phyloP scores from a whole-genome alignment of 2,888 invertebrate species.

The Lasius platythorax region DNA sequence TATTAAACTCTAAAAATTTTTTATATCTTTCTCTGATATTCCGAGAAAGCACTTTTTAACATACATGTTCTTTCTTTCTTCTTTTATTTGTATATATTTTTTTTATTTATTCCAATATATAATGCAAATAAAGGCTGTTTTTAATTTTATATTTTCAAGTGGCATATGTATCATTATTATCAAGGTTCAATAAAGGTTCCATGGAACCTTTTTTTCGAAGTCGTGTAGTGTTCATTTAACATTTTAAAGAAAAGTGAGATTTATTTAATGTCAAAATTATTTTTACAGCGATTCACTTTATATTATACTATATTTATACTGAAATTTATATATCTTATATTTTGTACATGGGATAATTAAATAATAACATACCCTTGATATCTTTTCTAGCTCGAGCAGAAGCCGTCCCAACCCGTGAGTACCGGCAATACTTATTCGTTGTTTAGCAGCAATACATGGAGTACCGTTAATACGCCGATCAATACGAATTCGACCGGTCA shows the following conservation, averaged over 20 bases:
- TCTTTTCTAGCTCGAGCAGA: conserved; percentile 82
- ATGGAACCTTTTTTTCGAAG: neutral
- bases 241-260: neutral
- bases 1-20: neutral
- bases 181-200: neutral
- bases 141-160: neutral
- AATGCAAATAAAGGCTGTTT: neutral
- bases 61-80: neutral
- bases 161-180: neutral
- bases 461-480: conserved; percentile 74
- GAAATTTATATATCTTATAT: neutral
- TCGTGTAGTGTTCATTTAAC: neutral
- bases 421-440: conserved; percentile 87
- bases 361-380: neutral
- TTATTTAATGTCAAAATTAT: neutral
- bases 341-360: neutral
- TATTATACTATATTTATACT: neutral
- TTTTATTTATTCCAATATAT: neutral
- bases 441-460: conserved; percentile 86
- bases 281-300: neutral
- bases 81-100: neutral
- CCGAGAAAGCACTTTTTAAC: neutral
- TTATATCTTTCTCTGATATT: neutral
- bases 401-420: conserved; percentile 82
- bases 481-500: conserved; percentile 72